These are phyloP conservation scores for Kradibia gibbosae DNA, from an alignment of 1,140 invertebrate genomes.

Conservation along the genomic window DNA sequence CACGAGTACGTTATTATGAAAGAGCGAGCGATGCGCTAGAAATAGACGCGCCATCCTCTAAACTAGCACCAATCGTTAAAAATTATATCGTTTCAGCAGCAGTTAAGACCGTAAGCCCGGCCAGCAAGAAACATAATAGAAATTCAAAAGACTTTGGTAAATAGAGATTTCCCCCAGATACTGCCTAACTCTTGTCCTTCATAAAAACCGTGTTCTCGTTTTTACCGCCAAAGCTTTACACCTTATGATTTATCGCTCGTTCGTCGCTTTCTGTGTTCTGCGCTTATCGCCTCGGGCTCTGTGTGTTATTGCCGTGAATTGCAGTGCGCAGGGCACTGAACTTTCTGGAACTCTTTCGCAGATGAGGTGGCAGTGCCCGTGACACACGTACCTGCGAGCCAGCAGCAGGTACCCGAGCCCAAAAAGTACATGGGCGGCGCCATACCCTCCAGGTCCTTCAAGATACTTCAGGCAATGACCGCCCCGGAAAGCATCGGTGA, in stretches of 20 bases:
- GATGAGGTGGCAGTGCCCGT: constrained; percentile 71
- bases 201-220: background rate
- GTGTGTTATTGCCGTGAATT: too few relatives aligned
- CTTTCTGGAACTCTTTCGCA: too few relatives aligned
- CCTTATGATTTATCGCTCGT: background rate
- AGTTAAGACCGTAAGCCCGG: constrained; percentile 58
- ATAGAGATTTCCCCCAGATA: constrained; percentile 10
- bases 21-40: constrained; percentile 37
- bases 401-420: constrained; percentile 80
- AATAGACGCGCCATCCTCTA: constrained; percentile 17
- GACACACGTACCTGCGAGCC: constrained; percentile 76
- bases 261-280: background rate
- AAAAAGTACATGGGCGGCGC: constrained; percentile 86
- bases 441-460: constrained; percentile 90
- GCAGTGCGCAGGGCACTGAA: too few relatives aligned
- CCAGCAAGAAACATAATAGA: constrained; percentile 65
- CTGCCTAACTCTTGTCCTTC: background rate
- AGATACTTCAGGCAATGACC: constrained; percentile 88
- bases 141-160: constrained; percentile 69
- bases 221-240: background rate
- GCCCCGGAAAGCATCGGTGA: constrained; percentile 74
- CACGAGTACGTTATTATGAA: constrained; percentile 40
- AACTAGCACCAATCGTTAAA: background rate
- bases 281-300: too few relatives aligned
- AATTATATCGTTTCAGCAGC: constrained; percentile 55